Evolutionary conservation across 2,888 invertebrate species (phyloP), one percentile per base, ranked within the genome.

Genomic region (Dynastes hyllus): DNA sequence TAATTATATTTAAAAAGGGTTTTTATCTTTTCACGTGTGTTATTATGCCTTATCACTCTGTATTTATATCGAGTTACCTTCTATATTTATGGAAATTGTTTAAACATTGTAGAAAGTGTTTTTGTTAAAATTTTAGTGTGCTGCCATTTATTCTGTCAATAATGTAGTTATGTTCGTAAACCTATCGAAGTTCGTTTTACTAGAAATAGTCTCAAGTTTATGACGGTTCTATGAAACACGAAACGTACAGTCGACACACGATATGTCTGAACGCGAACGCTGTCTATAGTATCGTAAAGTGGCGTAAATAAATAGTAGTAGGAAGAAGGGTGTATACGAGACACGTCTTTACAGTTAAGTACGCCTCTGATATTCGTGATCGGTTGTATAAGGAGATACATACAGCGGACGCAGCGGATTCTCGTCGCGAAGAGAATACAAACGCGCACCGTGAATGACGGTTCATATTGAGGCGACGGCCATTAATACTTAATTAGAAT

Each of bases 401-500:
- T 51, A 69, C 67, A 50, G 58, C 69, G 55, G 65, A 71, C 55
- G 55, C 51, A 78, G 66, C 67, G 51, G 53, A 77, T 55, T 67
- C 55, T 67, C 53, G 37, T 32, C 51, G 63, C 65, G 29, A 40
- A 67, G 37, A 37, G 76, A 76, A 77, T 73, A 80, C 79, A 81
- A 69, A 80, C 67, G 75, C 51, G 29, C 79, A 80, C 80, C 70
- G 71, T 79, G 81, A 80, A 82, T 79, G 80, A 75, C 79, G 67
- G 80, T 77, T 81, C 79, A 80, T 82, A 82, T 80, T 70, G 80
- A 81, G 78, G 78, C 80, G 78, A 79, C 81, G 78, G 63, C 76
- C 67, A 79, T 70, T 76, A 79, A 55, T 80, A 78, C 75, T 79
- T 78, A 80, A 82, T 82, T 82, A 81, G 81, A 79, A 82, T 82